phyloP scores from a whole-genome alignment of 2,888 invertebrate genomes.

The Erpobdella octoculata region DNA sequence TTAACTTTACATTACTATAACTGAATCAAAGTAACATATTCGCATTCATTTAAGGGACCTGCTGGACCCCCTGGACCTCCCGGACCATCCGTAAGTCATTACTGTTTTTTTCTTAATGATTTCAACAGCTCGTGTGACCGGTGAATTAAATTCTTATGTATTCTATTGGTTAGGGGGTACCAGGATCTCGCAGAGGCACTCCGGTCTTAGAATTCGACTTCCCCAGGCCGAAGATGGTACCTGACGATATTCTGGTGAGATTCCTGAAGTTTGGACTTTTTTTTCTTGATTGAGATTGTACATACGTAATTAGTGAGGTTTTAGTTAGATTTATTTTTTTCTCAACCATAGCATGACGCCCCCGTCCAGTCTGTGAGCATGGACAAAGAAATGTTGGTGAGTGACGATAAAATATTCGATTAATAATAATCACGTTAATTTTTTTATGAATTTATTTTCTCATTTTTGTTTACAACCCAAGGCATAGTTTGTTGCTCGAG shows the following conservation, averaged over 20 bases:
- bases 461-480: neutral
- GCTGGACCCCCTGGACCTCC: conserved; percentile 30
- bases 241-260: conserved; percentile 9
- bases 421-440: no score
- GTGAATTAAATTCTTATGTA: no score
- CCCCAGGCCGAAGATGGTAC: conserved; percentile 16
- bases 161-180: conserved; percentile 13
- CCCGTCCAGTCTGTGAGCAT: no score
- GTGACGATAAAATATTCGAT: no score
- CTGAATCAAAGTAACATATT: neutral
- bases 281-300: neutral
- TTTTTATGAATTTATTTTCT: neutral
- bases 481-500: conserved; percentile 23
- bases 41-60: conserved; percentile 28
- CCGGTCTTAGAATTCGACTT: conserved; percentile 15
- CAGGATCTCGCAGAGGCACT: conserved; percentile 23
- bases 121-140: no score
- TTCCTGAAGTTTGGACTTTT: neutral
- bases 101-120: no score
- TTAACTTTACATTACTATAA: neutral
- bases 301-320: no score
- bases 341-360: no score
- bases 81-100: conserved; percentile 28
- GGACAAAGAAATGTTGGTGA: no score
- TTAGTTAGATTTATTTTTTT: no score